Evolutionary conservation across 1,140 invertebrate species (phyloP).

Genomic region (Littorina saxatilis): DNA sequence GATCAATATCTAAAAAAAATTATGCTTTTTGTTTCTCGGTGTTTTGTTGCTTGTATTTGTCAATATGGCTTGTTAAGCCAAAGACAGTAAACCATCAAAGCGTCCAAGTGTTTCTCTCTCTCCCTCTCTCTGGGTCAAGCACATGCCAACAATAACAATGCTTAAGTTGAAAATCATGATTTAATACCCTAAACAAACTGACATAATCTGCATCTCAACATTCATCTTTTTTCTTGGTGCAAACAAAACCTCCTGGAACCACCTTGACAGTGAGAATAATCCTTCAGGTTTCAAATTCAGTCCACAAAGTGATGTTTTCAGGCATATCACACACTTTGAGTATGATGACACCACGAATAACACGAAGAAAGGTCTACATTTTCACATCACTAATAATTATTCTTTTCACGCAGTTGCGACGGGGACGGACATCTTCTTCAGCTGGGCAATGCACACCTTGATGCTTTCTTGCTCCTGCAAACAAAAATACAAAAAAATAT

Average conservation of each 20-base stretch:
- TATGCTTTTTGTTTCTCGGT: too few species aligned
- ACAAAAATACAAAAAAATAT: slow-evolving; percentile 32
- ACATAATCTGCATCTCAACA: neutral
- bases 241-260: neutral
- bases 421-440: slow-evolving; percentile 79
- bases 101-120: too few species aligned
- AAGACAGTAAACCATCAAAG: too few species aligned
- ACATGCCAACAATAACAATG: too few species aligned
- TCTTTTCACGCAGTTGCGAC: neutral
- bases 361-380: neutral
- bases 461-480: slow-evolving; percentile 89
- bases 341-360: neutral
- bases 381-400: neutral
- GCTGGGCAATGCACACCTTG: slow-evolving; percentile 91
- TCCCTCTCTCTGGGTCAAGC: neutral
- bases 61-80: too few species aligned
- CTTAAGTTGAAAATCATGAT: neutral
- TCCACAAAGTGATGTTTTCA: too few species aligned
- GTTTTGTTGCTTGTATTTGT: too few species aligned
- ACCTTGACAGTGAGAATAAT: neutral
- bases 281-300: neutral
- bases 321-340: too few species aligned
- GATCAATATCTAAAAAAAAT: too few species aligned
- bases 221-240: neutral
- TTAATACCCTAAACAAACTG: neutral